Evolutionary conservation across 2,888 invertebrate genomes (phyloP), one percentile per base, ranked within the genome.

Genomic region (Callinectes sapidus): DNA sequence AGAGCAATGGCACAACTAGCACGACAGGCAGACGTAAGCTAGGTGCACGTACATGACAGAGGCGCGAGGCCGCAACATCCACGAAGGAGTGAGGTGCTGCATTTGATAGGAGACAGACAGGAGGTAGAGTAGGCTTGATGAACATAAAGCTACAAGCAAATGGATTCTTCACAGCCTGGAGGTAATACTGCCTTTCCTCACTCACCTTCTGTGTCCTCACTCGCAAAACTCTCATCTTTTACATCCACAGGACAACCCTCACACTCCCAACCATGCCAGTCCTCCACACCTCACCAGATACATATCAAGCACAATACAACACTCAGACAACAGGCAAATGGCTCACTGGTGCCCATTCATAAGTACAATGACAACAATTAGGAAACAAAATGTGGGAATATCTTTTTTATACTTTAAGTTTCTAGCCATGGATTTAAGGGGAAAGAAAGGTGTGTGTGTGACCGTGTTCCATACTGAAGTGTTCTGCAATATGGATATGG

Each of bases 41-140:
- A 90, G 86, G 92, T 92, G 92, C 92, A 90, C 81, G 87, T 89
- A 92, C 92, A 92, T 90, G 87, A 92, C 90, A 92, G 48, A 90
- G 61, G 61, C 61, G 61, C 61, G 61, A 61, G 92, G 90, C 87
- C 88, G 54, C 77, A 77, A 91, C 89, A 89, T 91, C 88, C 91
- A 91, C 89, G 88, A 35, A 48, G 91, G 55, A 66, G 89, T 71
- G 85, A 91, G 54, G 91, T 91, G 91, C 91, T 89, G 91, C 89
- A 61, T 77, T 77, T 88, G 88, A 87, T 81, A 90, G 61, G 86
- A 61, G 66, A 91, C 55, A 91, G 86, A 91, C 55, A 88, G 61
- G 88, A 88, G 88, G 61, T 61, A 91, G 32, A 89, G 77, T 42
- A 55, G 88, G 91, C 85, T 89, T 81, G 77, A 81, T 81, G 32